Base-by-base conservation (phyloP, 2,797 vertebrate genomes). In the Leucoraja ocellata region DNA sequence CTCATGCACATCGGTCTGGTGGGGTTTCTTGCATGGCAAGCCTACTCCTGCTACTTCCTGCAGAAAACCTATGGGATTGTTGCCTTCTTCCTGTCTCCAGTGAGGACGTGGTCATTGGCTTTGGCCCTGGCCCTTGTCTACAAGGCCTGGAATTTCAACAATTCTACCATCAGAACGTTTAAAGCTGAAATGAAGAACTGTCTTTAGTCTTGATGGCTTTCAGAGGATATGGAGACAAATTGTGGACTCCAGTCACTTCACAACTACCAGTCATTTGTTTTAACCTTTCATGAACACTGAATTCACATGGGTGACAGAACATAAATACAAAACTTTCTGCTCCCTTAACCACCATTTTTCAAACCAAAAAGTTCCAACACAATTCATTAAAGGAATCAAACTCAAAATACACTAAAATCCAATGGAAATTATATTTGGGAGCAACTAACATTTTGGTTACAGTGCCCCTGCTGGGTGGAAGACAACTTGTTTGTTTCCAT, bases 81-180 rank as follows among this genome's bases (percentile, higher is more conserved):
- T 93, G 97, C 98, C 7, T 97, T 98, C 94, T 94, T 99, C 94
- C 95, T 99, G 93, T 99, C 98, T 58, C 99, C 99, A 0, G 96
- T 99, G 94, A 97, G 97, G 95, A 97, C 96, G 0, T 99, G 99
- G 99, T 95, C 98, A 0, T 94, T 98, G 3, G 95, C 94, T 9
- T 95, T 98, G 94, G 95, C 97, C 0, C 93, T 98, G 58, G 94
- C 97, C 91, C 95, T 99, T 94, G 95, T 97, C 93, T 96, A 96
- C 94, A 96, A 95, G 76, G 98, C 97, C 93, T 99, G 99, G 99
- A 97, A 96, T 1, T 88, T 96, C 94, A 95, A 95, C 93, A 93
- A 96, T 28, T 93, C 95, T 18, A 80, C 95, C 93, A 94, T 97
- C 93, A 95, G 95, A 95, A 94, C 93, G 93, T 97, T 96, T 39